Evolutionary conservation across 2,888 invertebrate genomes (phyloP).

Genomic region (Gerris lacustris): DNA sequence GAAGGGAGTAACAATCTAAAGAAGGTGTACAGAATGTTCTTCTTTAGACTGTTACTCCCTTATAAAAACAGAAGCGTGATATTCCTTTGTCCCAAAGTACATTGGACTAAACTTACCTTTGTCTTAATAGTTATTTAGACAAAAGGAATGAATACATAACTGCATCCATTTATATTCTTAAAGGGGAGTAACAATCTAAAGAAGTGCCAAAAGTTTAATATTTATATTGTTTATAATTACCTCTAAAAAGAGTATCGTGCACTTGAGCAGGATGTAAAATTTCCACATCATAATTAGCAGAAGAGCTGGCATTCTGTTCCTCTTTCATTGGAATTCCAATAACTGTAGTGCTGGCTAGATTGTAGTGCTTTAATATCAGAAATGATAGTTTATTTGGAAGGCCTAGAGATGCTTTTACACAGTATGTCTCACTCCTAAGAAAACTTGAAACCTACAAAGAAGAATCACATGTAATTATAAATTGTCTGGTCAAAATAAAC

Average conservation of each 20-base stretch:
- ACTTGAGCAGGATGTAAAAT: slow-evolving; percentile 81
- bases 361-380: slow-evolving; percentile 71
- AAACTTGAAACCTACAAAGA: slow-evolving; percentile 51
- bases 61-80: too few relatives aligned
- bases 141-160: too few relatives aligned
- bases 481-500: neutral
- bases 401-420: slow-evolving; percentile 54
- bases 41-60: too few relatives aligned
- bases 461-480: neutral
- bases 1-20: too few relatives aligned
- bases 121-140: too few relatives aligned
- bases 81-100: too few relatives aligned
- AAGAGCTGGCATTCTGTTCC: slow-evolving; percentile 94
- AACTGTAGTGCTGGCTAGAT: slow-evolving; percentile 88
- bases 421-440: slow-evolving; percentile 67
- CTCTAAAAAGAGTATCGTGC: slow-evolving; percentile 64
- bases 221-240: slow-evolving; percentile 29
- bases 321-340: slow-evolving; percentile 99
- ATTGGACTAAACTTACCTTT: too few relatives aligned
- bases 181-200: too few relatives aligned
- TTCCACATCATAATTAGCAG: slow-evolving; percentile 97
- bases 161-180: too few relatives aligned
- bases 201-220: too few relatives aligned
- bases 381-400: slow-evolving; percentile 62
- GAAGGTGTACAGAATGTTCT: too few relatives aligned